Percentiles rank a stretch among this genome's conserved stretches.
phyloP scores from a whole-genome alignment of 2,797 vertebrate genomes.

The Phoebastria nigripes region DNA sequence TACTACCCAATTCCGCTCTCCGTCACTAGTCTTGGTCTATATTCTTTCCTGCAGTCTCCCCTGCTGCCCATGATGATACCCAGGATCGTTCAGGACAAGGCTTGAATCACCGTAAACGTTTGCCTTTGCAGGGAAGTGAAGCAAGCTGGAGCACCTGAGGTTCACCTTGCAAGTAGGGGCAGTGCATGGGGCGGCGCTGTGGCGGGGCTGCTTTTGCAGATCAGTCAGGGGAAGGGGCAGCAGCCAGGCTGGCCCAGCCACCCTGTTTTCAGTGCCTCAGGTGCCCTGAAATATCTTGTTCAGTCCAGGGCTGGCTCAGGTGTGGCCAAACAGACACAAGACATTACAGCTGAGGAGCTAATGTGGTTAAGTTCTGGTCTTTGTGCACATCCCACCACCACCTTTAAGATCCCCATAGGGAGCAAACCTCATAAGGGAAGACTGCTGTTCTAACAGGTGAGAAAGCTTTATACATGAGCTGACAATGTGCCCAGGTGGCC shows the following conservation, averaged over 20 bases:
- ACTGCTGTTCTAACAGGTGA: neutral
- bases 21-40: neutral
- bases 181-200: rapidly evolving
- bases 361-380: neutral
- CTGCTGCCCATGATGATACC: neutral
- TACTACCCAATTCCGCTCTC: neutral
- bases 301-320: neutral
- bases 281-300: neutral
- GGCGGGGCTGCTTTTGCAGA: neutral
- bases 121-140: neutral
- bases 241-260: neutral
- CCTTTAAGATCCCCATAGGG: neutral
- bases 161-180: neutral
- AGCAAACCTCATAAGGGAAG: neutral
- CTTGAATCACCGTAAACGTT: neutral
- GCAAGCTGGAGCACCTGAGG: rapidly evolving
- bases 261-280: neutral
- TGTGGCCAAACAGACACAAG: neutral
- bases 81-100: neutral
- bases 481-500: no score
- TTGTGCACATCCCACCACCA: neutral
- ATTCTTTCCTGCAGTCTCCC: neutral
- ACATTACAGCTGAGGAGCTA: neutral
- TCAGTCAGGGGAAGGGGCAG: neutral
- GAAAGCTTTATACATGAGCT: neutral